A percentile compares a stretch with the other conserved stretches of the same genome.
Evolutionary conservation across 2,888 invertebrate genomes (phyloP).

Genomic region (Coenonympha glycerion): DNA sequence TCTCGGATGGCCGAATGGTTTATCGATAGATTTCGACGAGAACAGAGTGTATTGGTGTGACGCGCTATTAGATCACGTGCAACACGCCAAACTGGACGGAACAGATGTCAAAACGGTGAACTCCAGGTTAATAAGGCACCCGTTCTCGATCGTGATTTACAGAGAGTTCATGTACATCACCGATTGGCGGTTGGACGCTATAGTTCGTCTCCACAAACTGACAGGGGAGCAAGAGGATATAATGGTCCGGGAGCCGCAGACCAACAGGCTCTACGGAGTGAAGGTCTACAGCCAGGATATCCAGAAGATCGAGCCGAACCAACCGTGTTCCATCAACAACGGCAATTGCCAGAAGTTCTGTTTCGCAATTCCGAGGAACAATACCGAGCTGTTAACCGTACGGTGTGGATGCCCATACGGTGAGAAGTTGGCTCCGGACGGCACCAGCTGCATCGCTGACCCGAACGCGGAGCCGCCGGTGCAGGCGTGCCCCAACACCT

Average conservation of each 20-base stretch:
- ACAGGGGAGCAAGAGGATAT: conserved; percentile 92
- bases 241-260: conserved; percentile 90
- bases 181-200: conserved; percentile 97
- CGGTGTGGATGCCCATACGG: conserved; percentile 96
- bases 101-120: conserved; percentile 92
- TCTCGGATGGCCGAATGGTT: conserved; percentile 97
- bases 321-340: conserved; percentile 89
- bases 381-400: conserved; percentile 72
- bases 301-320: conserved; percentile 81
- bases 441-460: conserved; percentile 83
- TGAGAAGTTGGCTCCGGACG: conserved; percentile 84
- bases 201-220: conserved; percentile 90
- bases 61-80: conserved; percentile 95
- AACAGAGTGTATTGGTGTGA: conserved; percentile 98
- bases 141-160: conserved; percentile 93
- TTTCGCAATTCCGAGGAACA: conserved; percentile 87
- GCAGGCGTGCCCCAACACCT: conserved; percentile 91
- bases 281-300: conserved; percentile 88
- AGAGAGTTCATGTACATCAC: conserved; percentile 96
- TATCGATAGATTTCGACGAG: conserved; percentile 91
- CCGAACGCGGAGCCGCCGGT: conserved; percentile 91
- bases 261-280: conserved; percentile 92
- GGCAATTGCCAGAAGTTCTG: conserved; percentile 97
- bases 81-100: conserved; percentile 93
- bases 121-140: conserved; percentile 89